Evolutionary conservation across 1,140 invertebrate genomes (phyloP).

Genomic region (Orius insidiosus): DNA sequence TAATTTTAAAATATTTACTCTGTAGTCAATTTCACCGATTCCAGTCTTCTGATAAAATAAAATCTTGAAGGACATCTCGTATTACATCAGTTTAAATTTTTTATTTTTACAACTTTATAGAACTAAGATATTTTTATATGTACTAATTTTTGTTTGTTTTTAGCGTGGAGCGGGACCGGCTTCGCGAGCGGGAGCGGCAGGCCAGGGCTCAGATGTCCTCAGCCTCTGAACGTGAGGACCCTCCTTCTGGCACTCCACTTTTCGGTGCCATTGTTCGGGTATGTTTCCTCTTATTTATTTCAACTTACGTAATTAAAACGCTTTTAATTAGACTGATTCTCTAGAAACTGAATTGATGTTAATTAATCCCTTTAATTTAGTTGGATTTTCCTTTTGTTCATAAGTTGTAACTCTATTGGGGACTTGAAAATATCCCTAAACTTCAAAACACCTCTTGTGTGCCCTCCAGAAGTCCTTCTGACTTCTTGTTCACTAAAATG

Average conservation of each 20-base stretch:
- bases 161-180: constrained; percentile 51
- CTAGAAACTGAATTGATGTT: neutral
- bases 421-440: neutral
- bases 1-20: too few relatives aligned
- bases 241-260: constrained; percentile 28
- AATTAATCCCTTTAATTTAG: neutral
- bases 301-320: neutral
- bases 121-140: constrained; percentile 4
- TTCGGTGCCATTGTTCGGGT: constrained; percentile 41
- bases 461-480: too few relatives aligned
- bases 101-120: too few relatives aligned
- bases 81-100: too few relatives aligned
- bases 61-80: too few relatives aligned
- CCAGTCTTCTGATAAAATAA: too few relatives aligned
- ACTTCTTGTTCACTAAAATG: too few relatives aligned
- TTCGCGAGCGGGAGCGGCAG: constrained; percentile 51
- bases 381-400: neutral
- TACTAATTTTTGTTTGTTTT: constrained; percentile 25
- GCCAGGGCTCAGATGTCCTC: constrained; percentile 50
- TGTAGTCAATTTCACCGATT: too few relatives aligned
- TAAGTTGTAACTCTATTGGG: neutral
- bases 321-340: neutral
- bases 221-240: constrained; percentile 40
- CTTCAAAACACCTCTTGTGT: neutral
- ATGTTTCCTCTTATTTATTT: constrained; percentile 20